Conservation (phyloP, 2,888 invertebrate species). For the Torymus aiolomorphi region DNA sequence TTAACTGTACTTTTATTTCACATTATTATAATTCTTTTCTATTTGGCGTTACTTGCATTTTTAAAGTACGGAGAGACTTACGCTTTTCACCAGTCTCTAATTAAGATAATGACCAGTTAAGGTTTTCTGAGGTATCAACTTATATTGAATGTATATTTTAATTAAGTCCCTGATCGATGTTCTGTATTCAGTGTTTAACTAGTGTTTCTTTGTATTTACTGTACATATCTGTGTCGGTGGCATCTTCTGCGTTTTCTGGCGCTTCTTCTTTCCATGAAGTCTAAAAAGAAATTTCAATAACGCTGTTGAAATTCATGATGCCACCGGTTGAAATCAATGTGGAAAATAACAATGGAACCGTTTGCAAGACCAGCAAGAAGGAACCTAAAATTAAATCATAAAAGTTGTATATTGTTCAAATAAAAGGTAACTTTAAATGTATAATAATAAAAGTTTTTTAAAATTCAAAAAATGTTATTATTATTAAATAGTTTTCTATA, state of each 20-base stretch:
- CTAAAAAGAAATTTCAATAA: slow-evolving; percentile 79
- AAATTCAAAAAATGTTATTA: background rate
- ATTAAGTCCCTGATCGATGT: slow-evolving; percentile 29
- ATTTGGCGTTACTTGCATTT: slow-evolving; percentile 43
- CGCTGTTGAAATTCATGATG: slow-evolving; percentile 97
- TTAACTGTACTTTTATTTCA: slow-evolving; percentile 12
- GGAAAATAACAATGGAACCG: slow-evolving; percentile 98
- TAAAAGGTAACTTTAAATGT: background rate
- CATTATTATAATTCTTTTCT: slow-evolving; percentile 10
- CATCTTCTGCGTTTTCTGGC: slow-evolving; percentile 45
- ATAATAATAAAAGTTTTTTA: slow-evolving; percentile 5
- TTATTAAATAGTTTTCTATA: slow-evolving; percentile 57
- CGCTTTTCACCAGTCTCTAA: slow-evolving; percentile 26
- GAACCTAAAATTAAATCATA: slow-evolving; percentile 81
- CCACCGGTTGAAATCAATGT: slow-evolving; percentile 99
- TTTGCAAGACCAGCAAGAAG: slow-evolving; percentile 97
- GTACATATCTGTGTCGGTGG: slow-evolving; percentile 33
- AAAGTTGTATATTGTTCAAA: background rate
- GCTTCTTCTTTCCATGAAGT: slow-evolving; percentile 43
- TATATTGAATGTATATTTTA: slow-evolving; percentile 4
- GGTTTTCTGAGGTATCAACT: slow-evolving; percentile 40
- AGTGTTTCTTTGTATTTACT: slow-evolving; percentile 5
- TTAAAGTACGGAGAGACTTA: slow-evolving; percentile 15
- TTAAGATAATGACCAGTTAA: slow-evolving; percentile 23
- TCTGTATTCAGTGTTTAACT: slow-evolving; percentile 18